These are phyloP conservation scores for Umimayanthus kanabou DNA, from an alignment of 92 coral and sea anemone species.

Conservation along the genomic window DNA sequence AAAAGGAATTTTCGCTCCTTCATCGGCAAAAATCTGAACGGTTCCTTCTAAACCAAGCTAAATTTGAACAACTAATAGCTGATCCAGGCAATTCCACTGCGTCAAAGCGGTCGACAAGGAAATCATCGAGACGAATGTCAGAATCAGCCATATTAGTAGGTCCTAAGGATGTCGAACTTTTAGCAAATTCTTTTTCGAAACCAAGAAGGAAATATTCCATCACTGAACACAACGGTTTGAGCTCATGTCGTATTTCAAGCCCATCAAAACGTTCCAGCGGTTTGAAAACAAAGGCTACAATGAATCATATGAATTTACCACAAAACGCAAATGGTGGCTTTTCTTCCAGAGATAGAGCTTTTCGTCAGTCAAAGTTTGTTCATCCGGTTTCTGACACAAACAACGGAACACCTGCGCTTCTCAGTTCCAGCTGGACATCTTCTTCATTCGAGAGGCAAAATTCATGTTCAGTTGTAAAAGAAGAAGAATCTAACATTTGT, in stretches of 20 bases:
- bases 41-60: not conserved
- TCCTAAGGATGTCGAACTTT: not conserved
- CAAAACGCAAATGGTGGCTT: not conserved
- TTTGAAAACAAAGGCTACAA: not conserved
- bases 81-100: not conserved
- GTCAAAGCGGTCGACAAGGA: not conserved
- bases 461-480: not conserved
- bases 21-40: not conserved
- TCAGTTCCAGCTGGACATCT: slow-evolving; percentile 5
- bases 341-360: not conserved
- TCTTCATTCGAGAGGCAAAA: not conserved
- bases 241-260: not conserved
- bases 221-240: not conserved
- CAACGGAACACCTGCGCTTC: not conserved
- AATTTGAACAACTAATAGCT: not conserved
- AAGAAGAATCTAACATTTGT: not conserved
- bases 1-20: slow-evolving; percentile 31
- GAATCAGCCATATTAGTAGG: not conserved
- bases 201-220: not conserved
- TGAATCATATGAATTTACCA: not conserved
- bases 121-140: not conserved
- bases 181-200: not conserved
- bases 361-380: not conserved
- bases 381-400: not conserved
- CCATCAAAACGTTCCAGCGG: not conserved